phyloP scores from a whole-genome alignment of 2,113 vertebrate genomes.

The Cinclus cinclus region DNA sequence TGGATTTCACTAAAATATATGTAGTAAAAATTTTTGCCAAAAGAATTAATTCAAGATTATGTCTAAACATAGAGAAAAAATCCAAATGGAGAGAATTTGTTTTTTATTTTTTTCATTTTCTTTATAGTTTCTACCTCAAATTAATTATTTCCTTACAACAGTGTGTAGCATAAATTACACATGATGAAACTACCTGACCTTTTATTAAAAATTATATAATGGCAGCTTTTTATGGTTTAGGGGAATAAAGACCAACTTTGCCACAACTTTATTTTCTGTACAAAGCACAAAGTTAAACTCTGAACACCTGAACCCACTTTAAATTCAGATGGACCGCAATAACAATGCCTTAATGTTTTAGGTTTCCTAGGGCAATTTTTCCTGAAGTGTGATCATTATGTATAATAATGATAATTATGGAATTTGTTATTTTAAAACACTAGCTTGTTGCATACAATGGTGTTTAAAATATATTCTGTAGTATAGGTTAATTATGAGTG shows the following conservation, averaged over 20 bases:
- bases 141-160: not conserved
- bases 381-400: not conserved
- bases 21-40: not conserved
- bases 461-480: not conserved
- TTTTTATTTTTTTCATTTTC: not conserved
- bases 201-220: not conserved
- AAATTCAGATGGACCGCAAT: not conserved
- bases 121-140: not conserved
- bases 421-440: not conserved
- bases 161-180: not conserved
- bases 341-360: not conserved
- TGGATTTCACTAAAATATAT: not conserved
- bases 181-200: not conserved
- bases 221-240: not conserved
- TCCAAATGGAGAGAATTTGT: not conserved
- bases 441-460: not conserved
- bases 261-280: not conserved
- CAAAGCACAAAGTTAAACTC: not conserved
- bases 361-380: not conserved
- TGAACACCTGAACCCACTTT: not conserved
- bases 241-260: not conserved
- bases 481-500: not conserved
- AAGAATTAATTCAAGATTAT: not conserved
- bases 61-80: not conserved
- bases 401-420: not conserved